Base-by-base conservation (phyloP, 2,888 invertebrate species). In the Trisateles emortualis region DNA sequence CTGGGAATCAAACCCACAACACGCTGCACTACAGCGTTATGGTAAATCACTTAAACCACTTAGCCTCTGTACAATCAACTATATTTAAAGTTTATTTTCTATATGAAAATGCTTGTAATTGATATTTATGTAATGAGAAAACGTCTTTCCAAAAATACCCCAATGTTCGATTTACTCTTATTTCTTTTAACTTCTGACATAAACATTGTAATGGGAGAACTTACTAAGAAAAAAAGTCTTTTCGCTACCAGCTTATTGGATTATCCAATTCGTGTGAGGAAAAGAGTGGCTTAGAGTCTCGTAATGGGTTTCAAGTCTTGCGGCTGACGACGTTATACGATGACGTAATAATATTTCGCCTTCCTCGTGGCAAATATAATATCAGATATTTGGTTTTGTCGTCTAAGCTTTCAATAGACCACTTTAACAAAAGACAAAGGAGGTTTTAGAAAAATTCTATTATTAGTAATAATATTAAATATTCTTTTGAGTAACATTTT, bases 221-320 rank as follows among this genome's bases (percentile, higher is more conserved):
- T 59, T 64, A 44, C 42, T 24, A 16, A 49, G 44, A 51, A 60
- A 56, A 54, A 66, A 64, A 46, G 35, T 66, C 49, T 57, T 66
- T 52, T 57, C 45, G 71, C 56, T 55, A 43, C 54, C 51, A 40
- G 38, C 45, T 68, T 70, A 70, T 68, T 68, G 71, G 68, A 63
- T 68, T 68, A 70, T 68, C 59, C 46, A 59, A 57, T 66, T 55
- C 67, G 48, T 70, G 55, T 53, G 52, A 48, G 46, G 30, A 36
- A 24, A 40, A 38, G 41, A 51, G 64, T 53, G 51, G 16, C 32
- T 26, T 50, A n/a, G 44, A 51, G 47, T 44, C 29, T 17, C 56
- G 48, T 70, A 59, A 68, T 68, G 59, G 67, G 52, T 63, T 59
- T 52, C 57, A 63, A 63, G 56, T 53, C 56, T 48, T 55, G 38